Percentiles rank a stretch among this genome's conserved stretches.
These are phyloP conservation scores for Labia minor DNA, from an alignment of 2,888 invertebrate species.

Conservation along the genomic window DNA sequence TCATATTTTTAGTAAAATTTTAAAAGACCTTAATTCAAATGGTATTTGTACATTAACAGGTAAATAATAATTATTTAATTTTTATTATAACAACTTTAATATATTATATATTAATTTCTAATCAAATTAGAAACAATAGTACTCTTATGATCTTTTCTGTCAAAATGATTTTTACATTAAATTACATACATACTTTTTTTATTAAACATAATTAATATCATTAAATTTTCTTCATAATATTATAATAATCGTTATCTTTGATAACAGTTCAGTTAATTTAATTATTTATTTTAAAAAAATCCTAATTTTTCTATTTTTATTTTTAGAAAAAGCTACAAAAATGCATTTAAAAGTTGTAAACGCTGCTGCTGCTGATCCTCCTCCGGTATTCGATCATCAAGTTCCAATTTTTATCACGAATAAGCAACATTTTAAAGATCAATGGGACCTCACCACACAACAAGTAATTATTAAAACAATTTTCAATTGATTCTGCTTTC, in stretches of 20 bases:
- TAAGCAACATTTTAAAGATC: slow-evolving; percentile 50
- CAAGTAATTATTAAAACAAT: too few species aligned
- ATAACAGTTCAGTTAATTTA: neutral
- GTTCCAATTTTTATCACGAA: slow-evolving; percentile 74
- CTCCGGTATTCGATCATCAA: slow-evolving; percentile 72
- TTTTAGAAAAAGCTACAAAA: slow-evolving; percentile 70
- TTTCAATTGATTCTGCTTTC: too few species aligned
- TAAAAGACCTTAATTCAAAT: slow-evolving; percentile 68
- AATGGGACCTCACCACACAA: slow-evolving; percentile 90
- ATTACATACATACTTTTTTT: too few species aligned
- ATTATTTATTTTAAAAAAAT: slow-evolving; percentile 14
- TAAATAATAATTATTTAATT: slow-evolving; percentile 31
- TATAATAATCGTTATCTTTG: slow-evolving; percentile 20
- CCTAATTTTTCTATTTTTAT: too few species aligned
- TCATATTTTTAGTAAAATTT: slow-evolving; percentile 64
- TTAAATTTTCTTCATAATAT: too few species aligned
- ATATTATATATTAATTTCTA: too few species aligned
- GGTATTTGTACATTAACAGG: slow-evolving; percentile 63
- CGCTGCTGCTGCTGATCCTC: slow-evolving; percentile 69
- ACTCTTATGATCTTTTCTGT: too few species aligned
- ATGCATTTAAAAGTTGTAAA: slow-evolving; percentile 81
- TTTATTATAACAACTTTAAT: slow-evolving; percentile 3
- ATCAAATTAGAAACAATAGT: too few species aligned
- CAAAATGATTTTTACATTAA: too few species aligned
- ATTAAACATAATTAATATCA: too few species aligned